Percentiles rank a stretch among this genome's conserved stretches.
These are phyloP conservation scores for Micromesistius poutassou DNA, from an alignment of 2,797 vertebrate species.

Conservation along the genomic window DNA sequence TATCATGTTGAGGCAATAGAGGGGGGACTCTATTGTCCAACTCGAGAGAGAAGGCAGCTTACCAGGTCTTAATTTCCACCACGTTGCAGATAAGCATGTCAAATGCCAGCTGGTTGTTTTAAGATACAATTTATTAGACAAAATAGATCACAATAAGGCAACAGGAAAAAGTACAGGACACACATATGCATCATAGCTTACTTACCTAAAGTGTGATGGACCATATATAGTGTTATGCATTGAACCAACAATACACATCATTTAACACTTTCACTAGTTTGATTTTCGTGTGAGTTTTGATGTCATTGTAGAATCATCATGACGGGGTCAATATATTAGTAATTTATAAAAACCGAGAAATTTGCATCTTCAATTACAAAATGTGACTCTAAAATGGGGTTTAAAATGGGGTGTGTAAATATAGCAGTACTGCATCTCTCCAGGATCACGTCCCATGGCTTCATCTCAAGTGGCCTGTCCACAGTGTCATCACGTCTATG, in stretches of 20 bases:
- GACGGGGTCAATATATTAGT: background rate
- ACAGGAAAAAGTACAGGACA: conserved; percentile 44
- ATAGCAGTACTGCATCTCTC: background rate
- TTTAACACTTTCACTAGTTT: background rate
- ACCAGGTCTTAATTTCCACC: background rate
- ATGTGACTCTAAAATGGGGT: background rate
- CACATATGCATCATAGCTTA: conserved; percentile 14
- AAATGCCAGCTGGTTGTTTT: conserved; percentile 28
- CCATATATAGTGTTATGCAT: background rate
- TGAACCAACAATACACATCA: background rate
- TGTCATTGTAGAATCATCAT: background rate
- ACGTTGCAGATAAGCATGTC: conserved; percentile 9
- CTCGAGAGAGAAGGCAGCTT: background rate
- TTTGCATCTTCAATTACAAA: conserved; percentile 16
- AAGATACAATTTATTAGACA: conserved; percentile 62
- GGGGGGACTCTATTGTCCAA: no score
- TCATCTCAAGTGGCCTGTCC: conserved; percentile 9
- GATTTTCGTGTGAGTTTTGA: background rate
- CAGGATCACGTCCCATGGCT: conserved; percentile 7
- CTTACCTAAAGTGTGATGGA: conserved; percentile 3
- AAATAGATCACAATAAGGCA: conserved; percentile 59
- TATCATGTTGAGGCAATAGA: no score
- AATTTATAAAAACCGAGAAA: conserved; percentile 2
- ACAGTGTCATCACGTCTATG: conserved; percentile 10
- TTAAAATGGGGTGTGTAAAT: background rate